Evolutionary conservation across 1,140 invertebrate species (phyloP).

Genomic region (Aphis craccivora): DNA sequence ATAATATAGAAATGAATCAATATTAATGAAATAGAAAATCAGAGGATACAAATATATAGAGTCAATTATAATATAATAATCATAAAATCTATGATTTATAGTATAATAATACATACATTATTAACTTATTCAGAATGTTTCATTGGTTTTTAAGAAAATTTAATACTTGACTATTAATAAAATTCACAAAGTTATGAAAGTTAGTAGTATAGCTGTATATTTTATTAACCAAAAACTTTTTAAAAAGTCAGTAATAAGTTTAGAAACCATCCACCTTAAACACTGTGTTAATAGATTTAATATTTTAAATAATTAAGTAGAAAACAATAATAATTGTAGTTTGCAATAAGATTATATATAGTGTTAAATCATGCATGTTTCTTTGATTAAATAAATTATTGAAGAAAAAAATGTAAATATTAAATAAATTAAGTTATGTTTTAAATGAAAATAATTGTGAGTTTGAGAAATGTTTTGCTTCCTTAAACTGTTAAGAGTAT

Average conservation of each 20-base stretch:
- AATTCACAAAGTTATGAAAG: background rate
- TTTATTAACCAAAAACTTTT: background rate
- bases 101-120: background rate
- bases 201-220: background rate
- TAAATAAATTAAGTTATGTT: background rate
- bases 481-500: background rate
- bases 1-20: background rate
- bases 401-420: background rate
- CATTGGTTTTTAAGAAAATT: background rate
- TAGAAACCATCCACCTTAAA: background rate
- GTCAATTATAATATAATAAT: background rate
- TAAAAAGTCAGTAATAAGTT: background rate
- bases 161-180: background rate
- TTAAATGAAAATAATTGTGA: background rate
- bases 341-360: too few species aligned
- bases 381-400: background rate
- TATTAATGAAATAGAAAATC: background rate
- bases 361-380: background rate
- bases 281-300: background rate
- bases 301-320: background rate
- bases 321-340: background rate
- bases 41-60: background rate
- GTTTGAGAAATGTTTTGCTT: background rate
- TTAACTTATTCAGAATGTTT: background rate
- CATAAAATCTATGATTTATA: background rate